A percentile compares a stretch with the other conserved stretches of the same genome.
Evolutionary conservation across 2,113 vertebrate genomes (phyloP).

Genomic region (Lepisosteus osseus): DNA sequence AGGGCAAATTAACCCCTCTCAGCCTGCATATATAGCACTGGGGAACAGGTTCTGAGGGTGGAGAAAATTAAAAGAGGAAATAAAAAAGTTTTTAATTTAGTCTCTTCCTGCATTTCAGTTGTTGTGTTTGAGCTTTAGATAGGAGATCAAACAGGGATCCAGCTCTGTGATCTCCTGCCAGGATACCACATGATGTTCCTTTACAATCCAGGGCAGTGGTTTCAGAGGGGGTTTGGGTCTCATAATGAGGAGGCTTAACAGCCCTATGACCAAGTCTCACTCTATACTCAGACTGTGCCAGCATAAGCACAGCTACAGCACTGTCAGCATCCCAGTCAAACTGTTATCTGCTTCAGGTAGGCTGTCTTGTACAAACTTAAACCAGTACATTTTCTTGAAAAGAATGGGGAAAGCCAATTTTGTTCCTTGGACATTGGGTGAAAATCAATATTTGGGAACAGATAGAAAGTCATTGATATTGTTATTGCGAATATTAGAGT

Average conservation of each 20-base stretch:
- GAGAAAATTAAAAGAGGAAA: conserved; percentile 68
- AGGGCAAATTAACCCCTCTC: too few species aligned
- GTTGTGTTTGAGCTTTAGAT: conserved; percentile 76
- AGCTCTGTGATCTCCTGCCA: conserved; percentile 83
- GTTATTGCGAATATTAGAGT: too few species aligned
- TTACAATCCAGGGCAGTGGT: conserved; percentile 62
- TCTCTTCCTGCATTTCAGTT: conserved; percentile 76
- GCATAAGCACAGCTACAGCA: conserved; percentile 19
- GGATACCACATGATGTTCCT: conserved; percentile 71
- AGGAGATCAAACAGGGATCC: conserved; percentile 75
- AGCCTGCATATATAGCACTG: too few species aligned
- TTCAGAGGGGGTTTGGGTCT: neutral
- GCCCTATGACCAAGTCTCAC: conserved; percentile 5
- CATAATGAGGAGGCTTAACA: conserved; percentile 6
- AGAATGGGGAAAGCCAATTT: too few species aligned
- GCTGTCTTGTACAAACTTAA: too few species aligned
- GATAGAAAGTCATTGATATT: too few species aligned
- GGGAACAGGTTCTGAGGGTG: conserved; percentile 3
- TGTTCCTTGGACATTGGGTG: too few species aligned
- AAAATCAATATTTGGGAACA: too few species aligned
- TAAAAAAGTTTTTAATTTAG: conserved; percentile 72
- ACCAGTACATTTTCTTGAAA: too few species aligned
- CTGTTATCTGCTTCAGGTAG: too few species aligned
- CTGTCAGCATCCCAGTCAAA: too few species aligned
- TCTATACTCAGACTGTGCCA: conserved; percentile 24